Conservation (phyloP, 2,888 invertebrate species). For the Hipparchia sbordonii region DNA sequence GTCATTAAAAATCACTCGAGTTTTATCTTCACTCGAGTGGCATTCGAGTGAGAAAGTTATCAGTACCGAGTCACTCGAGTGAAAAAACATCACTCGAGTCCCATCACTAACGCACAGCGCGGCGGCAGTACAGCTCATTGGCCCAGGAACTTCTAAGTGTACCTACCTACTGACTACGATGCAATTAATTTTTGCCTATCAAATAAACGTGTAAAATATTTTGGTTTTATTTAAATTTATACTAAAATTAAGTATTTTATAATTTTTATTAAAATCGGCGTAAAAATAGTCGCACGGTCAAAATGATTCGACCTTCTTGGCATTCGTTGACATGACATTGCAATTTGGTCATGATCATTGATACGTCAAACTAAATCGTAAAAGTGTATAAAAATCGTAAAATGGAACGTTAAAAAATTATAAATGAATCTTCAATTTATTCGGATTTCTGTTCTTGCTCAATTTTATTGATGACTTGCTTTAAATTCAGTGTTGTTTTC, state of each 20-base stretch:
- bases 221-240: too few species aligned
- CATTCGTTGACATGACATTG: constrained; percentile 27
- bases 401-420: constrained; percentile 56
- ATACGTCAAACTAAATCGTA: constrained; percentile 43
- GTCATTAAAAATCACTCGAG: too few species aligned
- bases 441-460: constrained; percentile 54
- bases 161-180: too few species aligned
- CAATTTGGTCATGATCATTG: constrained; percentile 6
- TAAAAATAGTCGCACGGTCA: constrained; percentile 23
- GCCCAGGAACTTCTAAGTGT: too few species aligned
- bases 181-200: too few species aligned
- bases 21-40: too few species aligned
- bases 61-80: too few species aligned
- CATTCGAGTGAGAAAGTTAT: too few species aligned
- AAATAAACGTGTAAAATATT: too few species aligned
- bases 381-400: constrained; percentile 49
- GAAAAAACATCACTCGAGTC: too few species aligned
- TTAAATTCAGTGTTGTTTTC: constrained; percentile 69
- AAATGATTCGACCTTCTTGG: constrained; percentile 28
- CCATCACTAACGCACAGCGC: too few species aligned
- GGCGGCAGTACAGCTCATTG: too few species aligned
- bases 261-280: neutral
- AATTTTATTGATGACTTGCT: constrained; percentile 69
- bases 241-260: neutral
- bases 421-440: constrained; percentile 46